Evolutionary conservation across 2,113 vertebrate species (phyloP), one percentile per base, ranked within the genome.

Genomic region (Istiophorus platypterus): DNA sequence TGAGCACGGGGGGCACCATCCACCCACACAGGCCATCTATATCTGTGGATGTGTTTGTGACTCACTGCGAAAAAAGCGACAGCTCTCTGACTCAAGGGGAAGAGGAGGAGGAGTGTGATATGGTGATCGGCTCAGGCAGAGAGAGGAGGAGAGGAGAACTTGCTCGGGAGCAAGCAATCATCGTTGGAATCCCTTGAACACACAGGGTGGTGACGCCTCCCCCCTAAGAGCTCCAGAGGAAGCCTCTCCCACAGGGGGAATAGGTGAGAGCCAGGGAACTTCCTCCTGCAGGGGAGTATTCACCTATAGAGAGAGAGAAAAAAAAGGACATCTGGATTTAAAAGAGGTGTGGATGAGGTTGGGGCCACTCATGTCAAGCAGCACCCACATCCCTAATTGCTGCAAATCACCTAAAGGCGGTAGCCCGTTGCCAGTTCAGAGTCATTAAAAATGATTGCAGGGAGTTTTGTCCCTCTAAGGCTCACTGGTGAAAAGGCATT

Each of bases 21-120:
- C 84, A 75, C 90, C 92, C 89, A 92, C 91, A 85, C 89, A 88
- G 92, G 86, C 71, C 82, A 85, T 52, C 86, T 90, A 88, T 83
- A 93, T 93, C 51, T 74, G 86, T 84, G 75, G 52, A 84, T 82
- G 62, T 17, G 56, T 74, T 89, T 87, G 69, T 92, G 92, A 94
- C 78, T 93, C 91, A 93, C 76, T 45, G 51, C 67, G 65, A 80
- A 85, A 76, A 86, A 77, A 90, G 72, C 42, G n/a, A 72, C 6
- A 22, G 83, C 84, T 91, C 72, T 90, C 80, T 91, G 91, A 90
- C 88, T 86, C 82, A 85, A 49, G 80, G 47, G 59, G 69, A 87
- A 67, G 88, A 86, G 86, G 83, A 82, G 88, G 91, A 89, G 79
- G 85, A 92, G 85, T 88, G 90, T 64, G 79, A 92, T 87, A 82